Percentiles rank a stretch among this genome's conserved stretches.
These are phyloP conservation scores for Laterallus jamaicensis DNA, from an alignment of 2,113 vertebrate genomes.

Conservation along the genomic window DNA sequence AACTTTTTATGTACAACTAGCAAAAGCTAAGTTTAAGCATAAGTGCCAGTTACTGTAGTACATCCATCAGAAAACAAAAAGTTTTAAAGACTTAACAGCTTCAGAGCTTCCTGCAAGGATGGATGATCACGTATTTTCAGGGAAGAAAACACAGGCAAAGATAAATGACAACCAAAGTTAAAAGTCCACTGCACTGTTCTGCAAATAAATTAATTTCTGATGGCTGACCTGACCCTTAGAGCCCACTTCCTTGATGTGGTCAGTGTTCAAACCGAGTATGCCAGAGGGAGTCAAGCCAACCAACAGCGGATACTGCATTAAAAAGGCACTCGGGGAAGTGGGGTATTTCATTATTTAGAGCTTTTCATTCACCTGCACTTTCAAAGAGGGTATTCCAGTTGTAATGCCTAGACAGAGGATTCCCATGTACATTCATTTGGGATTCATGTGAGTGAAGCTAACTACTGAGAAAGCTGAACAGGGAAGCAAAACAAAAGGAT, in stretches of 20 bases:
- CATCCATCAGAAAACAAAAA: neutral
- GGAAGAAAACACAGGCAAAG: neutral
- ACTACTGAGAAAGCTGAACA: neutral
- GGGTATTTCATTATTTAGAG: constrained; percentile 29
- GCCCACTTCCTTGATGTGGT: neutral
- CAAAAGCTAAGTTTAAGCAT: neutral
- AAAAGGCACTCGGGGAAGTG: neutral
- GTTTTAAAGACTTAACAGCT: neutral
- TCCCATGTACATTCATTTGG: neutral
- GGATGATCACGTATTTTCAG: neutral
- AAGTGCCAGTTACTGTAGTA: neutral
- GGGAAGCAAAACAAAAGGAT: neutral
- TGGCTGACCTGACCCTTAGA: neutral
- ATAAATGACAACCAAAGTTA: neutral
- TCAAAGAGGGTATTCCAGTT: neutral
- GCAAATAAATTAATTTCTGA: neutral
- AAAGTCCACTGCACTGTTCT: neutral
- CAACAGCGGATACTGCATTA: neutral
- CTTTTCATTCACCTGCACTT: constrained; percentile 3
- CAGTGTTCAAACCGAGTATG: neutral
- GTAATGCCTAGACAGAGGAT: neutral
- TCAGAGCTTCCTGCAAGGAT: neutral
- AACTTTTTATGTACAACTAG: neutral
- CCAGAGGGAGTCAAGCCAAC: neutral
- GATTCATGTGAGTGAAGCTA: neutral